Base-by-base conservation (phyloP, 2,888 invertebrate species). In the Toxonevra muliebris region DNA sequence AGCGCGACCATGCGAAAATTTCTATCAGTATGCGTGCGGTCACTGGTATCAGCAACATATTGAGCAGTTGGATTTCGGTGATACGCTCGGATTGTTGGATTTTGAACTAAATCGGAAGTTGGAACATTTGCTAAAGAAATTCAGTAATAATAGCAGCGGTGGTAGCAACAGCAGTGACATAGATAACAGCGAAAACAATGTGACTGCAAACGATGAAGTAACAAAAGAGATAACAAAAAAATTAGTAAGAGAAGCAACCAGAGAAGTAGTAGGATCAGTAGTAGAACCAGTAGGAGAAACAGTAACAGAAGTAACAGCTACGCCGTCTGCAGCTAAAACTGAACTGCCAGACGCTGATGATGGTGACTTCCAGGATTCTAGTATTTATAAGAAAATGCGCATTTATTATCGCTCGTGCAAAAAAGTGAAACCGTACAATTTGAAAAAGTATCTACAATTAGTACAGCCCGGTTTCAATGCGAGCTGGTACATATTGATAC, bases 11-110 rank as follows among this genome's bases (percentile, higher is more conserved):
- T 83, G 82, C 58, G 83, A 82, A 60, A 80, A 83, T 53, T 83
- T 83, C 66, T 81, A 83, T 76, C 82, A 83, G 71, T 83, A 80
- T 65, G 82, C 84, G 65, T 83, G 82, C 64, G 84, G 82, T 43
- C 81, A 79, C 61, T 83, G 82, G 82, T 79, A 80, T 60, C 76
- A 82, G 42, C 76, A 77, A 57, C 82, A 83, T 20, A 75, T 63
- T 67, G 77, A 77, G 17, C 76, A 78, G 54, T 66, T 81, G 55
- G 76, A 81, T 61, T 78, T 79, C 13, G 79, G 80, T 30, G 82
- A 83, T 57, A 81, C 80, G 0, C 69, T 83, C 62, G 78, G 78
- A 0, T 73, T 80, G 61, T 73, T 83, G 52, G 84, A 83, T 60
- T 73, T 75, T 54, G 70, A 73, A 30, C 66, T 84, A 40, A 84